A percentile compares a stretch with the other conserved stretches of the same genome.
Evolutionary conservation across 2,888 invertebrate genomes (phyloP).

Genomic region (Julus scanicus): DNA sequence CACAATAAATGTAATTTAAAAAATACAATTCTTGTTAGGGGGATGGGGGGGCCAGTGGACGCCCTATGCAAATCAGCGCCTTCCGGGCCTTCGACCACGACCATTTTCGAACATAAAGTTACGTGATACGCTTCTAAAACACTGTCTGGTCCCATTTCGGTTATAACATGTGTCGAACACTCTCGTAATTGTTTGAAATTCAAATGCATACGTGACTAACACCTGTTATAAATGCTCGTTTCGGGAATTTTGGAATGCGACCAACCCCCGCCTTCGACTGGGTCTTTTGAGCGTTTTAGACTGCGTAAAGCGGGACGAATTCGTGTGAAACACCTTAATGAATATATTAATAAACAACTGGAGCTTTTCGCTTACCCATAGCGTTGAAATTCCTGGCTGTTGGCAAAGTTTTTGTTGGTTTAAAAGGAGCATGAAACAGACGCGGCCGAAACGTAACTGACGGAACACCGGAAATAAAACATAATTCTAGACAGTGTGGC

Average conservation of each 20-base stretch:
- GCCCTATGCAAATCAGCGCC: background rate
- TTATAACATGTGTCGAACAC: background rate
- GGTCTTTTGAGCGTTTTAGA: background rate
- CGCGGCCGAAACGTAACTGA: constrained; percentile 29
- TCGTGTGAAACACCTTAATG: background rate
- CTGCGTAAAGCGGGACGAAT: background rate
- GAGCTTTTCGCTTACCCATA: background rate
- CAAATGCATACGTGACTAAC: constrained; percentile 11
- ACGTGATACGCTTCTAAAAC: background rate
- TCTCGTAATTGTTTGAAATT: background rate
- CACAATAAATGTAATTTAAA: background rate
- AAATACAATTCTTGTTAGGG: background rate
- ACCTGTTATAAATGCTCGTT: background rate
- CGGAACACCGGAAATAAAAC: constrained; percentile 37
- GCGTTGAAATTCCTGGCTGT: background rate
- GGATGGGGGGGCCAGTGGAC: background rate
- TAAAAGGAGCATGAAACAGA: constrained; percentile 35
- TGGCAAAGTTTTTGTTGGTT: constrained; percentile 13
- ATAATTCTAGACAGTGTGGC: background rate
- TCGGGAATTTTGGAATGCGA: background rate
- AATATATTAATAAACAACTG: background rate
- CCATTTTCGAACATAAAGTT: background rate
- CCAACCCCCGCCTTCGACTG: background rate
- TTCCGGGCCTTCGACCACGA: background rate
- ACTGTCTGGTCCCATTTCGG: background rate